Base-by-base conservation (phyloP, 2,888 invertebrate species). In the Eupithecia pulchellata region DNA sequence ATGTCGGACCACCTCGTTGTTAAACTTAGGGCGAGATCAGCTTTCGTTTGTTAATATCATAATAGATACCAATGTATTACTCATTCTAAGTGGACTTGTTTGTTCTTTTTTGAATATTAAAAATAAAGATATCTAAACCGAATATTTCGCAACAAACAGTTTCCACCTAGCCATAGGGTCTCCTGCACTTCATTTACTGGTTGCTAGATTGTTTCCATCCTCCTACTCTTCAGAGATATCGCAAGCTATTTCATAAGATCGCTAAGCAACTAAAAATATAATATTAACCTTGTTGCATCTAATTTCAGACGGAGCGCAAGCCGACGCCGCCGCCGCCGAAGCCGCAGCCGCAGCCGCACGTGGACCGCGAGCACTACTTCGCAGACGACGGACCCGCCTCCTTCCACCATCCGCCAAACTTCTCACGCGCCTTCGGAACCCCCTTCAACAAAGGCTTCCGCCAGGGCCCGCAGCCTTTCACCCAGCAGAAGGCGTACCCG, bases 381-480 rank as follows among this genome's bases (percentile, higher is more conserved):
- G 81, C 90, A 69, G 89, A 92, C 76, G 89, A 91, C 69, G 85
- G 88, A 36, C 89, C 91, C 1, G 83, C 81, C 60, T 81, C 81
- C 57, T 93, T 90, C 84, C 90, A 93, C 67, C 91, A 91, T 76
- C 88, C 93, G 42, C 90, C 94, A 0, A 92, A 94, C 77, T 95
- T 95, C 80, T 84, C 91, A 67, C 80, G 93, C 83, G 82, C 89
- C 34, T 89, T 94, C 84, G 90, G 95, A 66, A 89, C 92, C 39
- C 91, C 92, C 17, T 88, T 91, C 85, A 87, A 86, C 76, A 86
- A 90, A 84, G 82, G 85, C 69, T 89, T 85, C 81, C 81, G 94
- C 75, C 89, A 92, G 83, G 88, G 91, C 57, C 91, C 94, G 25
- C 93, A 91, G 77, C 94, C 95, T 25, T 95, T 95, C 79, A 91